Evolutionary conservation across 1,140 invertebrate species (phyloP).

Genomic region (Thaumatotibia leucotreta): DNA sequence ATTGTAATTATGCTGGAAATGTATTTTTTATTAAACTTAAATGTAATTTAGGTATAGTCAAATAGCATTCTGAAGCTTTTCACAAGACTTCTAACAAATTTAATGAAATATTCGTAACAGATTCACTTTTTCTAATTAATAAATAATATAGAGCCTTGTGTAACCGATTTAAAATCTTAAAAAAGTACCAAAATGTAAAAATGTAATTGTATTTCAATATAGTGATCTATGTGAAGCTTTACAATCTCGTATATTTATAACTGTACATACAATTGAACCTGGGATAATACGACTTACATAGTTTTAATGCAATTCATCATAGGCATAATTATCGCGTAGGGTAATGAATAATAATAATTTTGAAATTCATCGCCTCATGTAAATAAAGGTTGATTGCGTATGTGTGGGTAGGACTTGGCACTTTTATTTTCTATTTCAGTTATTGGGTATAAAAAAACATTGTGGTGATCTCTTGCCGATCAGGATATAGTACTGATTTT

Average conservation of each 20-base stretch:
- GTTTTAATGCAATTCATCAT: slow-evolving; percentile 42
- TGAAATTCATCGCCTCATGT: background rate
- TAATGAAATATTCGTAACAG: background rate
- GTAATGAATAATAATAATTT: background rate
- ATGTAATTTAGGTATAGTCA: background rate
- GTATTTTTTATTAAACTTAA: background rate
- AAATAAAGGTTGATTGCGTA: too few species aligned
- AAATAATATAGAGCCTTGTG: background rate
- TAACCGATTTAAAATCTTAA: slow-evolving; percentile 1
- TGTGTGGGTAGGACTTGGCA: too few species aligned
- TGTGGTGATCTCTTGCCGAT: too few species aligned
- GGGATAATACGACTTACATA: slow-evolving; percentile 75
- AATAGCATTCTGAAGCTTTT: background rate
- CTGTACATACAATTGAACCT: slow-evolving; percentile 67
- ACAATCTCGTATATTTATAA: slow-evolving; percentile 47
- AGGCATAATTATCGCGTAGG: slow-evolving; percentile 14
- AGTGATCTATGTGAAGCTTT: slow-evolving; percentile 56
- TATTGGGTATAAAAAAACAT: too few species aligned
- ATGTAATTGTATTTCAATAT: slow-evolving; percentile 27
- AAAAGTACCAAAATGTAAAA: slow-evolving; percentile 21
- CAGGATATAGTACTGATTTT: too few species aligned
- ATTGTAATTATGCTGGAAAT: background rate
- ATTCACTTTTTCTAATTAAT: background rate
- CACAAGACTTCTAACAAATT: background rate
- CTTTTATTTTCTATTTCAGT: too few species aligned